These are phyloP conservation scores for Napeogenes inachia DNA, from an alignment of 2,888 invertebrate species.

Conservation along the genomic window DNA sequence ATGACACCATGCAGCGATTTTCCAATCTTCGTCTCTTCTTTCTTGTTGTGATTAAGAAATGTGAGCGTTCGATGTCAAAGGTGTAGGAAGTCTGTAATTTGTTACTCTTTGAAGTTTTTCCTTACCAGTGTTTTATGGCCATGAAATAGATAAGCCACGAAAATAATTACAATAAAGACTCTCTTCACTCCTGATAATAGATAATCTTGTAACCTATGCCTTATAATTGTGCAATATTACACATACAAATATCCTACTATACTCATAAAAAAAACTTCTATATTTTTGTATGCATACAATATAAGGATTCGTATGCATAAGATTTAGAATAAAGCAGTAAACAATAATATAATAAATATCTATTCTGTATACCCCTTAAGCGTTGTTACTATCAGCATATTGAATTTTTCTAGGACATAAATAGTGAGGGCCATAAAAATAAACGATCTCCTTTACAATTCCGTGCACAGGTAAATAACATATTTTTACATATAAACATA, in stretches of 20 bases:
- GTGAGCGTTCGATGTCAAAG: constrained; percentile 29
- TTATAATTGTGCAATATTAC: too few relatives aligned
- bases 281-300: too few relatives aligned
- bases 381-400: neutral
- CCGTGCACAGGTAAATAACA: neutral
- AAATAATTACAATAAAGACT: neutral
- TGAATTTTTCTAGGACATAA: constrained; percentile 4
- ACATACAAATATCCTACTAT: too few relatives aligned
- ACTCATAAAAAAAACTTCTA: too few relatives aligned
- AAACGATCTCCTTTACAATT: neutral
- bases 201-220: too few relatives aligned
- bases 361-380: neutral
- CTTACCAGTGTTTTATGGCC: constrained; percentile 8
- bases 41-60: constrained; percentile 32
- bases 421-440: neutral
- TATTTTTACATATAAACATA: too few relatives aligned
- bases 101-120: constrained; percentile 15
- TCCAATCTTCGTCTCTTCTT: constrained; percentile 31
- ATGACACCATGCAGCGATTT: constrained; percentile 28
- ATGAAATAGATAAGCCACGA: constrained; percentile 11
- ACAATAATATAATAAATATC: constrained; percentile 5
- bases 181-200: too few relatives aligned
- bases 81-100: constrained; percentile 23
- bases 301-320: too few relatives aligned
- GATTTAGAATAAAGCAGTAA: neutral